Conservation (phyloP, 2,797 vertebrate genomes). For the Valencia hispanica region DNA sequence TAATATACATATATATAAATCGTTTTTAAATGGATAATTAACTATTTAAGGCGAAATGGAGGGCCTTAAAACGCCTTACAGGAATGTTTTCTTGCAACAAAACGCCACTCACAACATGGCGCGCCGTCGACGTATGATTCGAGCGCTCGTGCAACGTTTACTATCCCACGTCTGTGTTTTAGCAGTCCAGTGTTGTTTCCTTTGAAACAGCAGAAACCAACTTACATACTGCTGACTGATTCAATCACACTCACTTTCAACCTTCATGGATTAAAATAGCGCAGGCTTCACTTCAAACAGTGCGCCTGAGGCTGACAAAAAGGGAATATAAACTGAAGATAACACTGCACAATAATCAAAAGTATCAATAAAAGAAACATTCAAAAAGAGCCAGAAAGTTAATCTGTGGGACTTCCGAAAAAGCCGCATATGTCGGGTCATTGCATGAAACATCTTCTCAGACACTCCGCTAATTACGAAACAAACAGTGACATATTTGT, state of each 20-base stretch:
- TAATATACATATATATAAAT: no score
- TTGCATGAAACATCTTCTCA: background rate
- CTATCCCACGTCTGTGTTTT: background rate
- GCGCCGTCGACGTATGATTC: background rate
- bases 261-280: constrained; percentile 28
- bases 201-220: constrained; percentile 30
- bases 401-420: background rate
- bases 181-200: constrained; percentile 14
- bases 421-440: background rate
- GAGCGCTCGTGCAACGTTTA: background rate
- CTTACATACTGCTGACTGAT: constrained; percentile 22
- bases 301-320: background rate
- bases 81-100: background rate
- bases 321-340: constrained; percentile 4
- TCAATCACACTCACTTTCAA: constrained; percentile 39
- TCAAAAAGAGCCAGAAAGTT: constrained; percentile 1
- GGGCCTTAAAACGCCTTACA: background rate
- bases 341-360: background rate
- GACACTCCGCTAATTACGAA: constrained; percentile 14
- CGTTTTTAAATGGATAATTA: no score
- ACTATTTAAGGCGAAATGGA: background rate
- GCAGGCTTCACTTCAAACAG: background rate
- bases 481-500: constrained; percentile 18
- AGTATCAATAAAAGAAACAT: background rate
- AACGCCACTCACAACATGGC: constrained; percentile 1